These are phyloP conservation scores for Zapornia atra DNA, from an alignment of 2,113 vertebrate genomes.

Conservation along the genomic window DNA sequence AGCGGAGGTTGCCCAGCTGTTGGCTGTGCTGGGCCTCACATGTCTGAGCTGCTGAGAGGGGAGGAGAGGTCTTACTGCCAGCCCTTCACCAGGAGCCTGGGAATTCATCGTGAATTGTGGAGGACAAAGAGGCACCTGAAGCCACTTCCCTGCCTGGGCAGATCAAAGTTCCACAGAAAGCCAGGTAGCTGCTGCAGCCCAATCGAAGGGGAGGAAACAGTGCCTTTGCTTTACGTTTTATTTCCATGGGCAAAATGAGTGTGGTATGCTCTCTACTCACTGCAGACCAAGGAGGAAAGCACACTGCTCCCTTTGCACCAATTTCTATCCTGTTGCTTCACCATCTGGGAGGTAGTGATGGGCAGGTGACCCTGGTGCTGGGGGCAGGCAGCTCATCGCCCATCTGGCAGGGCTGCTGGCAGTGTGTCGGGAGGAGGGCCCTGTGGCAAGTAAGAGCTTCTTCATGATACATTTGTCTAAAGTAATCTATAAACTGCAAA, in stretches of 20 bases:
- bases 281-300: background rate
- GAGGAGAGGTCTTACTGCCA: background rate
- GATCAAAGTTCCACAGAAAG: background rate
- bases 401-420: background rate
- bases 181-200: background rate
- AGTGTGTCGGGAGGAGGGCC: background rate
- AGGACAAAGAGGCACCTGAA: background rate
- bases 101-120: rapidly evolving
- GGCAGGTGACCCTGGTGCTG: background rate
- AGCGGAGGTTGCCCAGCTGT: background rate
- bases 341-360: background rate
- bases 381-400: background rate
- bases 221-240: background rate
- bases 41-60: background rate
- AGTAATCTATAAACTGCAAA: background rate
- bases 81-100: background rate
- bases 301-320: background rate
- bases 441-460: background rate
- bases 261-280: background rate
- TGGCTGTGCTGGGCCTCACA: rapidly evolving
- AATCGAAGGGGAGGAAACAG: background rate
- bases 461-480: background rate
- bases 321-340: background rate
- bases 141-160: background rate
- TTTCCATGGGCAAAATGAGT: background rate